phyloP scores from a whole-genome alignment of 2,113 vertebrate species.

The human (Homo sapiens) region GRCh38 chr9:26398001-26398500 shows the following conservation, averaged over 20 bases:
- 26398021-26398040: not conserved
- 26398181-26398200: not conserved
- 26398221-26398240: too few species aligned
- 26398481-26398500: conserved; percentile 6
- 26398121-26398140: not conserved
- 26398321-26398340: not conserved
- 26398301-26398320: not conserved
- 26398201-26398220: not conserved
- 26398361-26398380: not conserved
- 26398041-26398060: not conserved
- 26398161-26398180: not conserved
- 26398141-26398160: not conserved
- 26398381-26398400: conserved; percentile 30
- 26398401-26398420: not conserved
- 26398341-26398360: not conserved
- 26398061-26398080: not conserved
- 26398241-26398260: not conserved
- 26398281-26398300: not conserved
- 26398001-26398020: not conserved
- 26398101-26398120: not conserved
- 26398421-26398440: not conserved
- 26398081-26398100: not conserved
- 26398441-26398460: not conserved
- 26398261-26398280: not conserved
- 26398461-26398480: not conserved